Evolutionary conservation across 2,113 vertebrate species (phyloP).

Genomic region (Pterocles gutturalis): DNA sequence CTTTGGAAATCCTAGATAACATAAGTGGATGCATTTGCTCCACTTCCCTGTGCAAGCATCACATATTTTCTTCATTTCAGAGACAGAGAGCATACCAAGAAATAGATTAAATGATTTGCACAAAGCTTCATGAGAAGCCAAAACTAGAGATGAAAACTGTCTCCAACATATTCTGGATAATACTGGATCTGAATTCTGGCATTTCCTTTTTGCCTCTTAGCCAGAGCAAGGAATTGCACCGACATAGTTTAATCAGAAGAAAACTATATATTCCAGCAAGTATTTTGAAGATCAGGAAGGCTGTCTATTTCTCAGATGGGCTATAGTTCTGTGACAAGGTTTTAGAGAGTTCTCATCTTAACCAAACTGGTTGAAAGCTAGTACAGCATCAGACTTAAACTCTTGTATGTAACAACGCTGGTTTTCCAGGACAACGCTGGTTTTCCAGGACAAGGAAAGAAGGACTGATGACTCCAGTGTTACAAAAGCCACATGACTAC

Average conservation of each 20-base stretch:
- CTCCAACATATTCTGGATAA: not conserved
- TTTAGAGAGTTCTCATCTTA: not conserved
- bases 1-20: not conserved
- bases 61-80: not conserved
- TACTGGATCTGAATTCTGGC: not conserved
- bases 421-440: not conserved
- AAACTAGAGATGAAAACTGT: not conserved
- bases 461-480: not conserved
- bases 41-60: not conserved
- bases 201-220: not conserved
- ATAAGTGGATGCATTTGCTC: not conserved
- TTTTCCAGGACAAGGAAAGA: not conserved
- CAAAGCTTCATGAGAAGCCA: not conserved
- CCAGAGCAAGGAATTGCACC: not conserved
- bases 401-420: accelerated
- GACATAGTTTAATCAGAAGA: not conserved
- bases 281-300: not conserved
- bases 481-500: not conserved
- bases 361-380: not conserved
- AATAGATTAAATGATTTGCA: not conserved
- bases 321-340: not conserved
- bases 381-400: not conserved
- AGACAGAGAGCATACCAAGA: not conserved
- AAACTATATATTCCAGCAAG: not conserved
- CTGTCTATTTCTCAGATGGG: not conserved